Evolutionary conservation across 2,113 vertebrate genomes (phyloP).

Genomic region (Syrmaticus mikado): DNA sequence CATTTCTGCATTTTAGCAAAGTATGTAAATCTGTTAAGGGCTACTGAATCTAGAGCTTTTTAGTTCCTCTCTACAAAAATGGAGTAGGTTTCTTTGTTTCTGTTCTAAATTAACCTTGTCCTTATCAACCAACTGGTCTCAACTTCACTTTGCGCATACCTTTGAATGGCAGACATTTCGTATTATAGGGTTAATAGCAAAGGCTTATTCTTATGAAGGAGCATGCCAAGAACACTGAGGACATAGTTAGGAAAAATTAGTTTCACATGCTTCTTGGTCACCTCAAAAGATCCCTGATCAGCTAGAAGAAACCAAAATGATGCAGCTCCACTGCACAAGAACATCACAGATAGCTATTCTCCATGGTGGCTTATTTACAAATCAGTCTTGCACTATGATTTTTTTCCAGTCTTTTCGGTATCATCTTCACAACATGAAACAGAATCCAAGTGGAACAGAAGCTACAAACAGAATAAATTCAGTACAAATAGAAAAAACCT

Average conservation of each 20-base stretch:
- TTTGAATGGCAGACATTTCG: constrained; percentile 46
- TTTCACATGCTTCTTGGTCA: constrained; percentile 66
- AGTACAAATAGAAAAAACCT: constrained; percentile 25
- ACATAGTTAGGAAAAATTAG: constrained; percentile 65
- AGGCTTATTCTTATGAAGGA: constrained; percentile 44
- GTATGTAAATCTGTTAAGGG: not conserved
- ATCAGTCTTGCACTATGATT: constrained; percentile 60
- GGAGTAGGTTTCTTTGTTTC: rapidly evolving
- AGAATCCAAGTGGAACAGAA: constrained; percentile 54
- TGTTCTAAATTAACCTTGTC: not conserved
- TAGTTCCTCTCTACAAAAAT: not conserved
- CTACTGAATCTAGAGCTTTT: not conserved
- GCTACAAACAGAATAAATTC: constrained; percentile 67
- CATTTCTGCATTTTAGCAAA: not conserved
- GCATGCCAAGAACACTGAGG: constrained; percentile 61
- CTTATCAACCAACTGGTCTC: not conserved
- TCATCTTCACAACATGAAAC: constrained; percentile 64
- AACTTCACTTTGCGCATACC: not conserved
- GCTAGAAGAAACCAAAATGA: constrained; percentile 57
- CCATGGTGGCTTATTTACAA: constrained; percentile 53
- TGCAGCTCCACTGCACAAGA: constrained; percentile 50
- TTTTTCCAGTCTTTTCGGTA: constrained; percentile 61
- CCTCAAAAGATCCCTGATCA: constrained; percentile 65
- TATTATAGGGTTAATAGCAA: constrained; percentile 61
- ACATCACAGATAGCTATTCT: constrained; percentile 45